Evolutionary conservation across 2,888 invertebrate species (phyloP).

Genomic region (Nymphalis polychloros): DNA sequence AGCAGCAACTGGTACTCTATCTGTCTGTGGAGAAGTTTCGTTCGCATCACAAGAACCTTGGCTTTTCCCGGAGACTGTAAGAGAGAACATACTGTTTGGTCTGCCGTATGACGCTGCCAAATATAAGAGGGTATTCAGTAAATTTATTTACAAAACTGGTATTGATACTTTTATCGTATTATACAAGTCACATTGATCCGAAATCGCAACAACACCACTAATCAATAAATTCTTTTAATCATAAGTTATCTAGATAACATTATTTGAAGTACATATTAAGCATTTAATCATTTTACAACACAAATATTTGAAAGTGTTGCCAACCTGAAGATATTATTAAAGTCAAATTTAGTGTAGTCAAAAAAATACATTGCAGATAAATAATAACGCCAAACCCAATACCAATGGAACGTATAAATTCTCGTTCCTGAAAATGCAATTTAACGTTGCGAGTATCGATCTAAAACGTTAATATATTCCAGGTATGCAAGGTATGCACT

Average conservation of each 20-base stretch:
- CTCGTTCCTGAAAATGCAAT: slow-evolving; percentile 1
- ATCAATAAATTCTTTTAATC: too few species aligned
- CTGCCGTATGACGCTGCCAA: slow-evolving; percentile 82
- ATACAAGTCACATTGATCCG: too few species aligned
- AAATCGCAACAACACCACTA: too few species aligned
- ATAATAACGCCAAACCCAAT: neutral
- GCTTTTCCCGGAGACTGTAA: slow-evolving; percentile 88
- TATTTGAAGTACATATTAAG: too few species aligned
- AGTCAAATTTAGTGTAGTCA: too few species aligned
- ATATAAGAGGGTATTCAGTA: slow-evolving; percentile 69
- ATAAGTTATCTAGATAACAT: too few species aligned
- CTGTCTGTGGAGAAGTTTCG: slow-evolving; percentile 83
- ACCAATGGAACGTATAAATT: neutral
- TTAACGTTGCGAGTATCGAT: slow-evolving; percentile 3
- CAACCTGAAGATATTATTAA: too few species aligned
- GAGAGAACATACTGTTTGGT: slow-evolving; percentile 94
- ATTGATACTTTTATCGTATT: neutral
- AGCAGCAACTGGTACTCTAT: slow-evolving; percentile 82
- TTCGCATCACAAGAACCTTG: slow-evolving; percentile 94
- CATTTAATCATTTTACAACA: too few species aligned
- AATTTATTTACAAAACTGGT: neutral
- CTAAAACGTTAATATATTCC: slow-evolving; percentile 35
- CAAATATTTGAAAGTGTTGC: too few species aligned
- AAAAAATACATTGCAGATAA: too few species aligned
- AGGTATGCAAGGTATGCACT: slow-evolving; percentile 78